phyloP scores from a whole-genome alignment of 92 coral and sea anemone genomes.

The Pocillopora meandrina region DNA sequence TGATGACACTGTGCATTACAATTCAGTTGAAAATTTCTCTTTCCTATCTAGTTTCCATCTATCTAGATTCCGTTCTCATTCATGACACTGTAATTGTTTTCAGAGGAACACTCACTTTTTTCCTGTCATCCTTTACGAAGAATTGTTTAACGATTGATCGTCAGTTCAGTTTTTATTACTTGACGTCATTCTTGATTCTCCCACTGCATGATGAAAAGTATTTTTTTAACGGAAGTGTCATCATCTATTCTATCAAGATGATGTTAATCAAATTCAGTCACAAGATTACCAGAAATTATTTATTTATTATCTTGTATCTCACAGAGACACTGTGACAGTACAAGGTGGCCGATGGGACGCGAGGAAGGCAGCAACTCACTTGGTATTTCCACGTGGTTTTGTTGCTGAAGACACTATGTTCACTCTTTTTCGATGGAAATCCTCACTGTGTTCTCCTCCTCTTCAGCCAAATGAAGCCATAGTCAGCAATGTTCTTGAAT shows the following conservation, averaged over 20 bases:
- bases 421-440: not conserved
- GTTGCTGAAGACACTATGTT: constrained; percentile 31
- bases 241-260: not conserved
- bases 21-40: too few relatives aligned
- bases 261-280: not conserved
- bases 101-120: constrained; percentile 10
- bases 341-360: constrained; percentile 42
- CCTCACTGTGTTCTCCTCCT: constrained; percentile 38
- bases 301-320: not conserved
- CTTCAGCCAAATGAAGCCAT: constrained; percentile 31
- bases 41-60: too few relatives aligned
- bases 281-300: not conserved
- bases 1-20: too few relatives aligned
- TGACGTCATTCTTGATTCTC: too few relatives aligned
- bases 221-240: too few relatives aligned
- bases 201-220: too few relatives aligned
- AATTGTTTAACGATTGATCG: too few relatives aligned
- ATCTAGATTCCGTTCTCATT: too few relatives aligned
- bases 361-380: constrained; percentile 19
- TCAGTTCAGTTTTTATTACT: too few relatives aligned
- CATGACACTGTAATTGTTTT: too few relatives aligned
- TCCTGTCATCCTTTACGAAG: too few relatives aligned
- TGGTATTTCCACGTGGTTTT: constrained; percentile 53
- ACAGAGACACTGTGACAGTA: constrained; percentile 15
- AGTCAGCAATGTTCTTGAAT: constrained; percentile 54